Conservation (phyloP, 2,113 vertebrate genomes). For the Heteronetta atricapilla region DNA sequence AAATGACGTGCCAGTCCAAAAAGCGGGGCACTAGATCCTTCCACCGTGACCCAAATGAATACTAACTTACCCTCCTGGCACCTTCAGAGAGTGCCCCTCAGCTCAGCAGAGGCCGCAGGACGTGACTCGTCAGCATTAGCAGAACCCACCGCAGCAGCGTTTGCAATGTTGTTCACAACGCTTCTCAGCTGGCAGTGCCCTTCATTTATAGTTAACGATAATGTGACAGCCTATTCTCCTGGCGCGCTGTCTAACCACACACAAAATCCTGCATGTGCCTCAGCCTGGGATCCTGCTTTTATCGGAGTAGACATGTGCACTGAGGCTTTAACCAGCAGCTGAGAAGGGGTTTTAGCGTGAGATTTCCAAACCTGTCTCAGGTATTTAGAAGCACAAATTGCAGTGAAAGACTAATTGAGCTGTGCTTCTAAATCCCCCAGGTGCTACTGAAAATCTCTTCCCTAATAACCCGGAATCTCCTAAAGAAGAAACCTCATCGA, state of each 20-base stretch:
- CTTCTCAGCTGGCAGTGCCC: constrained; percentile 45
- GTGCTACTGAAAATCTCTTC: constrained; percentile 61
- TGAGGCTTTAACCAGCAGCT: constrained; percentile 62
- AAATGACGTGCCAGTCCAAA: constrained; percentile 39
- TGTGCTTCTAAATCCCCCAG: constrained; percentile 63
- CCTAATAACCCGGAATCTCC: constrained; percentile 62
- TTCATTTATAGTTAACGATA: constrained; percentile 57
- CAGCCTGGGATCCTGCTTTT: constrained; percentile 47
- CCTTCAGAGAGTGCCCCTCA: neutral
- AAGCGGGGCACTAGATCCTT: constrained; percentile 26
- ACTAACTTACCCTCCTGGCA: neutral
- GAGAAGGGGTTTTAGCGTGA: constrained; percentile 54
- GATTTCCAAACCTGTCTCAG: constrained; percentile 69
- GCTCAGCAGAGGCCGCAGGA: neutral
- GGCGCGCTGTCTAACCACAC: neutral
- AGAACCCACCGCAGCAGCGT: neutral
- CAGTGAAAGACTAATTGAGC: constrained; percentile 64
- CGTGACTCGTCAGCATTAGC: neutral
- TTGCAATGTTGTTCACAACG: neutral
- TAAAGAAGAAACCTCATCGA: constrained; percentile 57
- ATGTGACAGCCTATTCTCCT: constrained; percentile 65
- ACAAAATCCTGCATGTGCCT: constrained; percentile 34
- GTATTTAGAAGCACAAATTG: constrained; percentile 67
- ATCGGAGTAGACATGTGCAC: constrained; percentile 64
- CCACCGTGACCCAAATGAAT: neutral